Percentiles rank a stretch among this genome's conserved stretches.
phyloP scores from a whole-genome alignment of 2,888 invertebrate genomes.

The Ephialtes manifestator region DNA sequence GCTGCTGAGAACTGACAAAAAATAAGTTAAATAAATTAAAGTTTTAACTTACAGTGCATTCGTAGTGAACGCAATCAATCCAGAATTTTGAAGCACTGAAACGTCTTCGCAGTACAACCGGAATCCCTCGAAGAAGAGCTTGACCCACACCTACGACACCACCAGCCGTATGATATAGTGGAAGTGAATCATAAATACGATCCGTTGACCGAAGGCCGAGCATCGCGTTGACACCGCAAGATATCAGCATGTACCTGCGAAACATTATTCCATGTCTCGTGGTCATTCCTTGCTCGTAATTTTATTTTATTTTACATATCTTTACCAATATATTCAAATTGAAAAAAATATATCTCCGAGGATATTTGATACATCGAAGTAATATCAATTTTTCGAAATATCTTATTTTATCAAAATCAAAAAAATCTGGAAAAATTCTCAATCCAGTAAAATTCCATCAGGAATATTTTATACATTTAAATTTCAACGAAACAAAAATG shows the following conservation, averaged over 20 bases:
- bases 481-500: no score
- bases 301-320: constrained; percentile 10
- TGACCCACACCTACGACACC: constrained; percentile 86
- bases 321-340: background rate
- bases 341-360: no score
- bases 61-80: constrained; percentile 85
- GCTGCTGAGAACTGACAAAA: constrained; percentile 11
- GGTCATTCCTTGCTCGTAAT: background rate
- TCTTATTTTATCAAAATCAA: background rate
- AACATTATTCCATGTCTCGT: constrained; percentile 52
- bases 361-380: no score
- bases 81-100: constrained; percentile 86
- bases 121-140: constrained; percentile 83
- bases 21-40: background rate
- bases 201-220: constrained; percentile 83
- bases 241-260: constrained; percentile 85
- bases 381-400: background rate
- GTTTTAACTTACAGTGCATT: constrained; percentile 85
- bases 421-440: no score
- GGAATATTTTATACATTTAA: no score
- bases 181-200: constrained; percentile 85
- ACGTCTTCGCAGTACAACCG: constrained; percentile 84
- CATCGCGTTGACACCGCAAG: constrained; percentile 82
- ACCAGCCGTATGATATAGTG: constrained; percentile 86
- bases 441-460: no score